A percentile compares a stretch with the other conserved stretches of the same genome.
Conservation (phyloP, 2,113 vertebrate species). For the Atlantisia rogersi region DNA sequence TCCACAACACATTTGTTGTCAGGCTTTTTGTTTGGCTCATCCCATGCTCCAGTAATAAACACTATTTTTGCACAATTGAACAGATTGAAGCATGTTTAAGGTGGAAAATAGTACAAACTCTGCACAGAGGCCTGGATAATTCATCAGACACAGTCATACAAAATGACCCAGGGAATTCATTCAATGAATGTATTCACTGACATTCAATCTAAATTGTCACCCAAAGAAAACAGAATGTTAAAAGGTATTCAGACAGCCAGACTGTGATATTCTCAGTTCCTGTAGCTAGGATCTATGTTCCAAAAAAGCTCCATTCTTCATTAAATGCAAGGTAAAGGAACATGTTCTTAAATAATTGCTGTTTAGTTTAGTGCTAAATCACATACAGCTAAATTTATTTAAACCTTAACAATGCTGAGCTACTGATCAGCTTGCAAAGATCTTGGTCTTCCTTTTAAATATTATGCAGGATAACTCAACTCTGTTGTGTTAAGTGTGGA, state of each 20-base stretch:
- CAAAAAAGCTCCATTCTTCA: neutral
- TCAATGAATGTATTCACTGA: neutral
- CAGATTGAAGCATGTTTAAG: neutral
- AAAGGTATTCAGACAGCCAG: neutral
- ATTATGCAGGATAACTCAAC: neutral
- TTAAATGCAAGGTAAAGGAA: neutral
- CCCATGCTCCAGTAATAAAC: neutral
- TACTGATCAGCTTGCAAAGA: neutral
- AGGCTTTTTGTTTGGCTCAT: rapidly evolving
- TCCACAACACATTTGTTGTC: neutral
- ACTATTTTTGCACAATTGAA: neutral
- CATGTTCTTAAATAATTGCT: neutral
- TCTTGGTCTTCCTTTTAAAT: neutral
- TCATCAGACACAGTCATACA: neutral
- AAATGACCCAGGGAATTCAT: neutral
- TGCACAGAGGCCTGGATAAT: neutral
- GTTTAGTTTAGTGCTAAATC: neutral
- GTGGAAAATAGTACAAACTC: neutral
- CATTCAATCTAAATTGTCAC: neutral
- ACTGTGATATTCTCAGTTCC: neutral
- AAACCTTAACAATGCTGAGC: neutral
- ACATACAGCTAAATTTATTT: neutral
- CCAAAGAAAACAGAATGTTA: neutral
- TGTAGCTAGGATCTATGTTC: neutral
- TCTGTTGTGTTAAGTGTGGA: neutral